Evolutionary conservation across 2,888 invertebrate genomes (phyloP).

Genomic region (Nesidiocoris tenuis): DNA sequence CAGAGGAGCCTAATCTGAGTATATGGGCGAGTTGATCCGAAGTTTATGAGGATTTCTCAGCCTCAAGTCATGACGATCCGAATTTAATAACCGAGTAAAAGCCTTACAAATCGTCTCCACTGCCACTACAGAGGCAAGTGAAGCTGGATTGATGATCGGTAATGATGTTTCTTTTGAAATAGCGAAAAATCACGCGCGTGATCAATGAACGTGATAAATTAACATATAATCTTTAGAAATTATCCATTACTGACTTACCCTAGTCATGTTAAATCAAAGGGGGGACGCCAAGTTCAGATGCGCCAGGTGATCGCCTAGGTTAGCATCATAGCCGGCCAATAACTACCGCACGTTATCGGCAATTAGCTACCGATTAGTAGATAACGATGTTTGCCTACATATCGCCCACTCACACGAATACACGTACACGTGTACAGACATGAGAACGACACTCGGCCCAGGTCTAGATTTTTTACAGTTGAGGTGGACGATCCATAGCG

Average conservation of each 20-base stretch:
- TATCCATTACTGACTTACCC: too few species aligned
- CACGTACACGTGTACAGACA: background rate
- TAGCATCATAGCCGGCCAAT: slow-evolving; percentile 4
- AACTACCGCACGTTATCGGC: slow-evolving; percentile 28
- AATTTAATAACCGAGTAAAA: too few species aligned
- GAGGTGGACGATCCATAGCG: background rate
- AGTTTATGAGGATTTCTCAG: background rate
- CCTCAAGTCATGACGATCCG: too few species aligned
- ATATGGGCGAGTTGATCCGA: background rate
- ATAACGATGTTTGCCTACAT: slow-evolving; percentile 33
- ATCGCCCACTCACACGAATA: too few species aligned
- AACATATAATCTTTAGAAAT: too few species aligned
- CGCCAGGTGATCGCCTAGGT: background rate
- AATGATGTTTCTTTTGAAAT: too few species aligned
- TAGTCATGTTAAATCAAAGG: background rate
- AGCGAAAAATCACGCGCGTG: too few species aligned
- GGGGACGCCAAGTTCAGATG: background rate
- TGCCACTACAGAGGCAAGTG: too few species aligned
- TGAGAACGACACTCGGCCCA: background rate
- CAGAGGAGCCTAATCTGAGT: background rate
- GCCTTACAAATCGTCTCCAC: too few species aligned
- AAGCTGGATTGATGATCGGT: too few species aligned
- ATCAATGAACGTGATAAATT: too few species aligned
- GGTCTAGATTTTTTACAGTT: background rate
- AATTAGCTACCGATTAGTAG: slow-evolving; percentile 43